Evolutionary conservation across 2,113 vertebrate genomes (phyloP), one percentile per base, ranked within the genome.

Genomic region (Notothenia coriiceps): DNA sequence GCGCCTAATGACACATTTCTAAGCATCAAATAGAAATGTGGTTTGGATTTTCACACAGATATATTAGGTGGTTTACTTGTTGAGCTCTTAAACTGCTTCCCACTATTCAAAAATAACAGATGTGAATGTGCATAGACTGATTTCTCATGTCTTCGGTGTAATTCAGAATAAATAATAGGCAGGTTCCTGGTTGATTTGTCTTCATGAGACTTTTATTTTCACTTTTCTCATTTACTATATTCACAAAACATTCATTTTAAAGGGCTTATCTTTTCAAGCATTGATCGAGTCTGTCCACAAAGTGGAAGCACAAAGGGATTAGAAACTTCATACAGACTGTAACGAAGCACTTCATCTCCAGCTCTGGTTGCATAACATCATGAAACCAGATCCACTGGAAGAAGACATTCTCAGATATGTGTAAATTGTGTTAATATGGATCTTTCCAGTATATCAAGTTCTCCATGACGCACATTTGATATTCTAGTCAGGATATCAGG

Each of bases 391-490:
- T 84, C 84, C 71, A 85, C 70, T 80, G 25, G 76, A 79, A 44
- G 69, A 86, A 61, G 49, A 83, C 74, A 33, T 62, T 73, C 55
- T 50, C 70, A 72, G 63, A 82, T 73, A 59, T 14, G 35, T 71
- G 77, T 33, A 80, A 93, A 93, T 72, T 56, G n/a, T 73, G 89
- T 93, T 93, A 91, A 64, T 55, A 93, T 83, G 68, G 91, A 92
- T 88, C 75, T 78, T 84, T 92, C 79, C 84, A 69, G 68, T 6
- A 29, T 29, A 44, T 55, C 68, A 62, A 65, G 60, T 69, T 70
- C 62, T 73, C 73, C 51, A 14, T 71, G 66, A 85, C 25, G 81
- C 64, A 71, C 83, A 84, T 80, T 82, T 82, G 80, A 90, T 91
- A 65, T 77, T 90, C 84, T 86, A 75, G 88, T 90, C 84, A 82